Evolutionary conservation across 2,113 vertebrate species (phyloP).

Genomic region (Corynorhinus townsendii): DNA sequence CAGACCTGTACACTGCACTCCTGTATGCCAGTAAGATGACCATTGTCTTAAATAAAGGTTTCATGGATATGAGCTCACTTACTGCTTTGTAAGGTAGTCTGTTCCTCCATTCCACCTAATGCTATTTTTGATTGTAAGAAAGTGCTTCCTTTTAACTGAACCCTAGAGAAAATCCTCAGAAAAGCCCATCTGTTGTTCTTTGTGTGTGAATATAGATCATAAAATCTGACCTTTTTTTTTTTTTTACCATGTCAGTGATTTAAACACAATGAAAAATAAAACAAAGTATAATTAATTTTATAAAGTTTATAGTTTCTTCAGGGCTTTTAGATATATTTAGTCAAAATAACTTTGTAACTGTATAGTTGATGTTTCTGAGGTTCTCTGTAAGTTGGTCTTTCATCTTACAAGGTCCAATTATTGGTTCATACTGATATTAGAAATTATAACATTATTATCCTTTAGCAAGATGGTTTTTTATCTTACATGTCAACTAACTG

Average conservation of each 20-base stretch:
- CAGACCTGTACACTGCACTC: not conserved
- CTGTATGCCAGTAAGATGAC: not conserved
- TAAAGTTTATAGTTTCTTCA: conserved; percentile 14
- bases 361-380: not conserved
- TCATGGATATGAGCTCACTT: not conserved
- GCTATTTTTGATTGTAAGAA: not conserved
- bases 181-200: not conserved
- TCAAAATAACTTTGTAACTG: not conserved
- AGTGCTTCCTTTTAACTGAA: not conserved
- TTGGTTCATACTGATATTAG: not conserved
- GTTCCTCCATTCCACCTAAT: not conserved
- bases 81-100: not conserved
- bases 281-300: not conserved
- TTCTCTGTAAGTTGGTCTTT: not conserved
- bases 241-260: not conserved
- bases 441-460: not conserved
- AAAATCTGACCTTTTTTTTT: not conserved
- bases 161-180: not conserved
- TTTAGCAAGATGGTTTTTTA: not conserved
- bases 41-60: not conserved
- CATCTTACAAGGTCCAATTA: not conserved
- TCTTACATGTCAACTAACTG: not conserved
- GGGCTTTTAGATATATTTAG: not conserved
- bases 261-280: conserved; percentile 27
- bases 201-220: not conserved